Percentiles rank a stretch among this genome's conserved stretches.
phyloP scores from a whole-genome alignment of 2,113 vertebrate genomes.

The Gorilla gorilla region DNA sequence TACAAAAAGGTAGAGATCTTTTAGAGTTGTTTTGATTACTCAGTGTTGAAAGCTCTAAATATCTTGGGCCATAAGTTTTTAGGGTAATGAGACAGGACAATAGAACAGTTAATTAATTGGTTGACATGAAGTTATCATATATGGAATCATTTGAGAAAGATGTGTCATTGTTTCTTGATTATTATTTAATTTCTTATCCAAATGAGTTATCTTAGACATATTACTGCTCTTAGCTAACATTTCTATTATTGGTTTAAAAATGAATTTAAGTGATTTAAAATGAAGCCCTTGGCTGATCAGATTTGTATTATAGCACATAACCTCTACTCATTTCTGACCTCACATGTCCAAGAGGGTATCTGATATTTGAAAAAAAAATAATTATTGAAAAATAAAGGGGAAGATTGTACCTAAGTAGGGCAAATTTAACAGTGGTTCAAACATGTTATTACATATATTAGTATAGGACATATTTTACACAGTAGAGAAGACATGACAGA shows the following conservation, averaged over 20 bases:
- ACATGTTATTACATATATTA: neutral
- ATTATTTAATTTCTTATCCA: slow-evolving; percentile 55
- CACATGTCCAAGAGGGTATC: neutral
- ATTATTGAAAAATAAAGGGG: neutral
- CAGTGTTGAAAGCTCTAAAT: slow-evolving; percentile 46
- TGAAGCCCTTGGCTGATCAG: slow-evolving; percentile 54
- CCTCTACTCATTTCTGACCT: slow-evolving; percentile 39
- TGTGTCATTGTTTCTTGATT: slow-evolving; percentile 41
- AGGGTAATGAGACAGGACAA: slow-evolving; percentile 21
- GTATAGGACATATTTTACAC: neutral
- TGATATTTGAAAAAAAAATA: slow-evolving; percentile 7
- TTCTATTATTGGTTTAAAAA: slow-evolving; percentile 58
- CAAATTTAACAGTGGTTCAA: slow-evolving; percentile 9
- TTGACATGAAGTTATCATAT: slow-evolving; percentile 58
- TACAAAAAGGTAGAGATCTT: slow-evolving; percentile 13
- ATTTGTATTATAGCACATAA: slow-evolving; percentile 55
- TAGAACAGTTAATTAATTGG: slow-evolving; percentile 28
- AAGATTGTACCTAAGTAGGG: neutral
- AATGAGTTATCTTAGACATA: neutral
- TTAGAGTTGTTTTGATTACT: slow-evolving; percentile 70
- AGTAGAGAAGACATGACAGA: slow-evolving; percentile 24
- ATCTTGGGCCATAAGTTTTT: slow-evolving; percentile 69
- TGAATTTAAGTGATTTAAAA: slow-evolving; percentile 67
- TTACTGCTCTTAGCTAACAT: slow-evolving; percentile 39
- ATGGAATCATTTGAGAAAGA: slow-evolving; percentile 39